Percentiles rank a stretch among this genome's conserved stretches.
Evolutionary conservation across 2,113 vertebrate genomes (phyloP).

Genomic region (Alectura lathami): DNA sequence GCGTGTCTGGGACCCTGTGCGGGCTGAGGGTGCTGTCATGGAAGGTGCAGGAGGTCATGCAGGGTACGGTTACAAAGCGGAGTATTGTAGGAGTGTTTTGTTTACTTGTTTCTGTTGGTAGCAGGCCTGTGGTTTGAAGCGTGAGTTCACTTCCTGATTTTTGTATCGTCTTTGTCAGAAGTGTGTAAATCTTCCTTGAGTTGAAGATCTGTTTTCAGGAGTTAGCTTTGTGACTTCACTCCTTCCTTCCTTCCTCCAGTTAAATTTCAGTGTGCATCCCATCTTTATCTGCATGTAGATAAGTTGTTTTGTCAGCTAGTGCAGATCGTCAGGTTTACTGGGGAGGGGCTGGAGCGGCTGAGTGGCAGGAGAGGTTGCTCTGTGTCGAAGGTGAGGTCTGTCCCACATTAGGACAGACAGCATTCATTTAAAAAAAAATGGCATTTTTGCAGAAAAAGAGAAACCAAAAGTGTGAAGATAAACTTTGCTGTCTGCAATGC

Average conservation of each 20-base stretch:
- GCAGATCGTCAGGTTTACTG: not conserved
- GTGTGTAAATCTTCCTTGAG: not conserved
- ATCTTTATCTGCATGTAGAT: not conserved
- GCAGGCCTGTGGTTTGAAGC: not conserved
- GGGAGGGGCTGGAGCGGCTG: not conserved
- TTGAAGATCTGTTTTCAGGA: not conserved
- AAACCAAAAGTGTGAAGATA: not conserved
- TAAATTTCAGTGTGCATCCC: not conserved
- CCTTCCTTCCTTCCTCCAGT: not conserved
- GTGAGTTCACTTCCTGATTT: not conserved
- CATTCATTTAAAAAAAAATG: not conserved
- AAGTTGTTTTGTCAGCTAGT: not conserved
- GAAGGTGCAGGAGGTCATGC: not conserved
- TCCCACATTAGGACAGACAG: too few relatives aligned
- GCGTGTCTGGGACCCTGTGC: not conserved
- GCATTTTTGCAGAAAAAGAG: not conserved
- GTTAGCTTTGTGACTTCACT: not conserved
- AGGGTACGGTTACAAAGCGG: not conserved
- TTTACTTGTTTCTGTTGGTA: not conserved
- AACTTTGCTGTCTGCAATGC: not conserved
- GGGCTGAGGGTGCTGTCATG: not conserved
- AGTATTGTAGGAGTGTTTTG: not conserved
- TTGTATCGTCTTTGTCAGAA: not conserved
- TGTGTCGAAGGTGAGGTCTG: not conserved
- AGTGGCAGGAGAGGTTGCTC: not conserved